These are phyloP conservation scores for Thymelicus lineola DNA, from an alignment of 2,888 invertebrate species.

Conservation along the genomic window DNA sequence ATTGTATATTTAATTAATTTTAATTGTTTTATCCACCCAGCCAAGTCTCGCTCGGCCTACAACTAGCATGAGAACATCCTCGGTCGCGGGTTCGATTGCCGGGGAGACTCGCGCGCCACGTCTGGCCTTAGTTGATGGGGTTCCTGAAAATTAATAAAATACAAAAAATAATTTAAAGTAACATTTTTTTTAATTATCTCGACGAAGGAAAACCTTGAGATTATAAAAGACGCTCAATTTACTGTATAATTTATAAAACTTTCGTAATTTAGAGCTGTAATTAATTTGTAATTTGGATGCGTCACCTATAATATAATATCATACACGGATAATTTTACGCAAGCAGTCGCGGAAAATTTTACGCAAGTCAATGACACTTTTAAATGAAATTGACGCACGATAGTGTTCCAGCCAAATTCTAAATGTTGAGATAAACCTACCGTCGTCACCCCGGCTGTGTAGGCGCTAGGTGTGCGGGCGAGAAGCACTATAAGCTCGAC, in stretches of 20 bases:
- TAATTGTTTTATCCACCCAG: constrained; percentile 58
- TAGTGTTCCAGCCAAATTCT: not conserved
- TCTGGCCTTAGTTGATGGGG: constrained; percentile 42
- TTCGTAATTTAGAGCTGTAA: too few species aligned
- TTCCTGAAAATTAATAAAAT: constrained; percentile 29
- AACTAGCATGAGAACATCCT: constrained; percentile 71
- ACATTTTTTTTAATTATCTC: too few species aligned
- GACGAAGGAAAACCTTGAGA: too few species aligned
- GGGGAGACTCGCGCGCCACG: constrained; percentile 56
- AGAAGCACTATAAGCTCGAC: constrained; percentile 59
- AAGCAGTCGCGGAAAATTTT: too few species aligned
- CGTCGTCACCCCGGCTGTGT: constrained; percentile 58
- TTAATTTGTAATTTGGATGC: too few species aligned
- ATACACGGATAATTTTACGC: too few species aligned
- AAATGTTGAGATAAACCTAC: not conserved
- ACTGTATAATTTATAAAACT: too few species aligned
- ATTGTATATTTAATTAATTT: too few species aligned
- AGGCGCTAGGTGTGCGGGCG: constrained; percentile 68
- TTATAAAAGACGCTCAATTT: too few species aligned
- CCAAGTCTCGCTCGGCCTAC: constrained; percentile 66
- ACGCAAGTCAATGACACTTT: too few species aligned
- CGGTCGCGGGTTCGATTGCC: constrained; percentile 51
- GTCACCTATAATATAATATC: too few species aligned
- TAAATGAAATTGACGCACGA: constrained; percentile 33
- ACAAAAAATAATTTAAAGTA: not conserved